Evolutionary conservation across 2,888 invertebrate species (phyloP).

Genomic region (Drosophila acutilabella): DNA sequence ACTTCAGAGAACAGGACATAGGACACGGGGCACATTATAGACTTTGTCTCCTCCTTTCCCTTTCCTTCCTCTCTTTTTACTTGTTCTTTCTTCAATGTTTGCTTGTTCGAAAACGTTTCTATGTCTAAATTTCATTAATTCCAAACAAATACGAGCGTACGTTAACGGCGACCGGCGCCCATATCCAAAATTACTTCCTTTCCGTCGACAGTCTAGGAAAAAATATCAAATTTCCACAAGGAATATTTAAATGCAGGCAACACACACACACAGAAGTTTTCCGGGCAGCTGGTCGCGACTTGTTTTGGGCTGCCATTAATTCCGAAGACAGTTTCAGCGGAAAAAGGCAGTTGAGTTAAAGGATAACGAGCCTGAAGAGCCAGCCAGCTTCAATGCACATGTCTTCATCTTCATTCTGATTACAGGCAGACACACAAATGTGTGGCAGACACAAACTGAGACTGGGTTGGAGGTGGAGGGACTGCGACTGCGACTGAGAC

Average conservation of each 20-base stretch:
- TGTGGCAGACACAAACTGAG: conserved; percentile 21
- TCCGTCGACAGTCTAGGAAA: conserved; percentile 48
- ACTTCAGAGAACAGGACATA: conserved; percentile 55
- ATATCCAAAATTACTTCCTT: conserved; percentile 73
- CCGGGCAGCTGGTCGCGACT: conserved; percentile 53
- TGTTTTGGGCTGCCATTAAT: conserved; percentile 59
- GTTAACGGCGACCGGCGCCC: conserved; percentile 55
- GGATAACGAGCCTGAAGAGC: conserved; percentile 67
- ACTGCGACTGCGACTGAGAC: conserved; percentile 23
- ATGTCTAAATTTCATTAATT: conserved; percentile 79
- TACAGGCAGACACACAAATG: conserved; percentile 48
- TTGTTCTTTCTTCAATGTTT: conserved; percentile 34
- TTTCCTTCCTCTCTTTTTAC: not conserved
- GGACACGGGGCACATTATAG: conserved; percentile 24
- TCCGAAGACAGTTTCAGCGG: conserved; percentile 44
- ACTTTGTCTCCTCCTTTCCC: not conserved
- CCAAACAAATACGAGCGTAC: conserved; percentile 64
- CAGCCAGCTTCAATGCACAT: conserved; percentile 61
- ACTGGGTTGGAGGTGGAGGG: conserved; percentile 13
- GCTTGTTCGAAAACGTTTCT: conserved; percentile 57
- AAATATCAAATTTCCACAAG: conserved; percentile 69
- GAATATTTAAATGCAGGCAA: conserved; percentile 61
- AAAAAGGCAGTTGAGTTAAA: conserved; percentile 64
- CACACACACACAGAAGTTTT: conserved; percentile 12
- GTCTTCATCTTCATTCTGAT: conserved; percentile 75